Evolutionary conservation across 30 jellyfish, hydroid and myxozoan species (phyloP), one percentile per base, ranked within the genome.

Genomic region (Aurelia sp.): DNA sequence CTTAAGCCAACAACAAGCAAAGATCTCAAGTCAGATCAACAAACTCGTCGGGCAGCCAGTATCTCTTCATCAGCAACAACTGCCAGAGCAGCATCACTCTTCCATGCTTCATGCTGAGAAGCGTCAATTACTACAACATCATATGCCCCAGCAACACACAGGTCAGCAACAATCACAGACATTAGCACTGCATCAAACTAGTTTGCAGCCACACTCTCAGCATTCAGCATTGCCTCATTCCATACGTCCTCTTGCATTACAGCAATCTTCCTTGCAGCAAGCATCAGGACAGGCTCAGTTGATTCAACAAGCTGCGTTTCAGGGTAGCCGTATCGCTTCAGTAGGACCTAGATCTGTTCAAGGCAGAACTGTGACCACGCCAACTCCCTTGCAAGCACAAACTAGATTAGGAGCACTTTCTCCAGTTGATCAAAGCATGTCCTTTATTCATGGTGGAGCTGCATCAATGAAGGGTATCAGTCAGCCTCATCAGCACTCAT

Each of bases 271-370:
- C 1, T 27, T 71, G 27, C 93, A 84, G 63, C 93, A 73, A 51
- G 44, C 80, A 10, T 61, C 93, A 11, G 71, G 52, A 12, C 88
- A 65, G 30, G 79, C 70, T 11, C 88, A 68, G 47, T 75, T 48
- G 15, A 59, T 86, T 47, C 95, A 81, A 16, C 91, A 78, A 57
- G 91, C 69, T 22, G 76, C 82, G 31, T 87, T 84, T 50, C 85
- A 44, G 12, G 67, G 71, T 21, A 92, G 96, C 27, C 90, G 90
- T 44, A 91, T 94, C 31, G 99, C 99, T 20, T 85, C 99, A 6
- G 97, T 94, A 4, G 91, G 99, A 15, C 99, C 99, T 13, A 82
- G 97, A 50, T 76, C 98, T 41, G 80, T 80, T 47, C 92, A 84
- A 18, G 93, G 94, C 48, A 92, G 84, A 63, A 52, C 94, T 47